Conservation (phyloP, 2,113 vertebrate genomes). For the Illadopsis cleaveri region DNA sequence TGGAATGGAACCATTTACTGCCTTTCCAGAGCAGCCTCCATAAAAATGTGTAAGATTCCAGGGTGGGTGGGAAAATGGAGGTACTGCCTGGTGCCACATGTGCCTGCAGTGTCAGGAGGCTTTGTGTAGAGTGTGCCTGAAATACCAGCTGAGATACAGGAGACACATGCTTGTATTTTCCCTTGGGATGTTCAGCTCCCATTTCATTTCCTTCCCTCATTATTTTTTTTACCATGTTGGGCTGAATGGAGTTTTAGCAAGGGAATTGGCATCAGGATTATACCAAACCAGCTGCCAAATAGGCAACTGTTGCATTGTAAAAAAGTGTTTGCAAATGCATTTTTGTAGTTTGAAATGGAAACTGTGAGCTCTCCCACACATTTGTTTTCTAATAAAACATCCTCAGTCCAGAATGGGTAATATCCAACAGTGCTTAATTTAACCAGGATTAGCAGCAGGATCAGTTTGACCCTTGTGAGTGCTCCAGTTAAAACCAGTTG, state of each 20-base stretch:
- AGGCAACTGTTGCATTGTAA: background rate
- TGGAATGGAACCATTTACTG: background rate
- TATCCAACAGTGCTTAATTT: background rate
- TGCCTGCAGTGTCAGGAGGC: background rate
- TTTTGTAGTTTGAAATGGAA: background rate
- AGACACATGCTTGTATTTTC: background rate
- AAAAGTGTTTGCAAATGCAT: background rate
- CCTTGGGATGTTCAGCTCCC: background rate
- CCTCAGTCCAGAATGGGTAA: background rate
- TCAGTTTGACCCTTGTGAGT: fast-evolving
- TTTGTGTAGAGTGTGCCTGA: background rate
- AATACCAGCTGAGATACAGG: background rate
- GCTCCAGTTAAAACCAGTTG: background rate
- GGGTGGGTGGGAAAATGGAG: background rate
- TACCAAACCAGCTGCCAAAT: fast-evolving
- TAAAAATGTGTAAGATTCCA: background rate
- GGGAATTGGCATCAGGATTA: background rate
- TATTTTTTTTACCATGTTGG: background rate
- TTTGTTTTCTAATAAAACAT: background rate
- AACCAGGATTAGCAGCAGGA: background rate
- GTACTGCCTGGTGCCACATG: background rate
- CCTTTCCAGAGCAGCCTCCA: background rate
- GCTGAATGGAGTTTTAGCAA: background rate
- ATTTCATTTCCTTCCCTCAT: background rate
- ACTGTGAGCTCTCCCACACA: background rate